Evolutionary conservation across 2,797 vertebrate species (phyloP), one percentile per base, ranked within the genome.

Genomic region (Moxostoma hubbsi): DNA sequence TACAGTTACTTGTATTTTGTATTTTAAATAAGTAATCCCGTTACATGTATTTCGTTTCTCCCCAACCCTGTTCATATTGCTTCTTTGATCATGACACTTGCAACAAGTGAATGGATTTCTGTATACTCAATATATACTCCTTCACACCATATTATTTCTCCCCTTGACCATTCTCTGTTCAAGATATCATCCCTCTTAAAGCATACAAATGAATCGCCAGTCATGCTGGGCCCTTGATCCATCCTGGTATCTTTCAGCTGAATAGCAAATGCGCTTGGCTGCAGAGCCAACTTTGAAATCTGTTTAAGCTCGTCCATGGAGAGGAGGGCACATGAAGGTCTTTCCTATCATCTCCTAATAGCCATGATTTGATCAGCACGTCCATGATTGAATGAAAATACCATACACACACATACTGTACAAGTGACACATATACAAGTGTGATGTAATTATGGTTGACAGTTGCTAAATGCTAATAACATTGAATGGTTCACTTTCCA

Each of bases 251-350:
- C 69, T 63, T 55, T 51, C 43, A 67, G 63, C 47, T 36, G 70
- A 67, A 78, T 80, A 78, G 77, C 65, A 80, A 82, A 82, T 71
- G 53, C 36, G 58, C n/a, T 61, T 43, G 18, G 62, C 47, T 62
- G 6, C 66, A 62, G 45, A 54, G 75, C 47, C 45, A 68, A 15
- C 55, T 64, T 59, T 76, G 53, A 55, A 55, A 80, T 64, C 77
- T 68, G 72, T 51, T 75, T 66, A 70, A 63, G 66, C 62, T 15
- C 55, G 46, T 58, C 62, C 70, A 67, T 50, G 75, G 69, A 62
- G 64, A 71, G 57, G 82, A 83, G 75, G 84, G 77, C 73, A 83
- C 46, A 73, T 81, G 73, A 84, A 87, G 83, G 83, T 82, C 82
- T 68, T 74, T 75, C 50, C 49, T 62, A 47, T 83, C 80, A 68